These are phyloP conservation scores for Andrena flavipes DNA, from an alignment of 2,888 invertebrate genomes.

Conservation along the genomic window DNA sequence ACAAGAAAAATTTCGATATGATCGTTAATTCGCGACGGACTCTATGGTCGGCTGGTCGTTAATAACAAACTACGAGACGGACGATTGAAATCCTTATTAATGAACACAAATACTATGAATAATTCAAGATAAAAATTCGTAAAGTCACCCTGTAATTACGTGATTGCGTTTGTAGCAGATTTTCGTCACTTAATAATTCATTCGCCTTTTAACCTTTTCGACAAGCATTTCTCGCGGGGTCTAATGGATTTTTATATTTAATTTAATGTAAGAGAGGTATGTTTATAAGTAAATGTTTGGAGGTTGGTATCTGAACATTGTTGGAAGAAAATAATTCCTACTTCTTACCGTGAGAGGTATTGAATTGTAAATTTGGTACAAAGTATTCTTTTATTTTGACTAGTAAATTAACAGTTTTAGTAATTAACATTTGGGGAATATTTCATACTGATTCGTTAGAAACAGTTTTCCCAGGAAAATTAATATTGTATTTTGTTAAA, in stretches of 20 bases:
- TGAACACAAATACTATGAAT: not conserved
- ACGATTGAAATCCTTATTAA: slow-evolving; percentile 4
- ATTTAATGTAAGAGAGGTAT: not conserved
- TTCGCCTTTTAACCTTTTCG: not conserved
- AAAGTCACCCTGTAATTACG: not conserved
- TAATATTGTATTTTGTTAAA: no score
- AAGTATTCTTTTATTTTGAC: no score
- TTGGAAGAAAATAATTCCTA: not conserved
- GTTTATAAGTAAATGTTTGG: not conserved
- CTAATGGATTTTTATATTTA: not conserved
- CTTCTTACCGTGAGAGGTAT: no score
- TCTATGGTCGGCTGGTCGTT: not conserved
- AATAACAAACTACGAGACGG: not conserved
- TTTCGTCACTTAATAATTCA: not conserved
- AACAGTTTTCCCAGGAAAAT: no score
- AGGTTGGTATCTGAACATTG: not conserved
- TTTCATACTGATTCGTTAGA: no score
- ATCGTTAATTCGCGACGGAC: not conserved
- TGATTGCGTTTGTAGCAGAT: not conserved
- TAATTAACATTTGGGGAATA: no score
- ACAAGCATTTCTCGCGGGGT: not conserved
- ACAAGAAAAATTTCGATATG: slow-evolving; percentile 18
- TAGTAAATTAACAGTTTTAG: no score
- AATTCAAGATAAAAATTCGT: not conserved
- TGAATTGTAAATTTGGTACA: no score